These are phyloP conservation scores for Acleris literana DNA, from an alignment of 2,888 invertebrate genomes.

Conservation along the genomic window DNA sequence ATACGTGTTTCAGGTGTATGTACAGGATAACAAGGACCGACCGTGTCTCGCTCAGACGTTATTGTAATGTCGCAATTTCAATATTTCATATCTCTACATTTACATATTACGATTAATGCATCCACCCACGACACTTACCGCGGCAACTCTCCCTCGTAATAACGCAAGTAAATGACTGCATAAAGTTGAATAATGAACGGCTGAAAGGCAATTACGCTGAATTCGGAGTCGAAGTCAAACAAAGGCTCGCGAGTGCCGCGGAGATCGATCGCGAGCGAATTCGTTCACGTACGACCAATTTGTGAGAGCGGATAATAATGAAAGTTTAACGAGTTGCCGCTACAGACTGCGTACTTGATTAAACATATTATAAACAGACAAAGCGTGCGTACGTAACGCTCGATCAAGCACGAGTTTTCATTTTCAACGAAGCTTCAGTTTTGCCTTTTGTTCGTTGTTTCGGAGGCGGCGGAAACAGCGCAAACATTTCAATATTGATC, in stretches of 20 bases:
- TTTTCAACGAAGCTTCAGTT: constrained; percentile 36
- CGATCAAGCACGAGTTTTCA: constrained; percentile 31
- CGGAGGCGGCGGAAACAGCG: constrained; percentile 52
- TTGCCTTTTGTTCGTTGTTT: constrained; percentile 56
- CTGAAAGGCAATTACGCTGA: constrained; percentile 83
- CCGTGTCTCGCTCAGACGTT: constrained; percentile 52
- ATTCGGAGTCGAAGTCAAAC: constrained; percentile 82
- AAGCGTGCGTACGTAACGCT: constrained; percentile 47
- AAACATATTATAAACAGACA: constrained; percentile 72
- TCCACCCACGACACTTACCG: constrained; percentile 78
- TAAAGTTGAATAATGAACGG: constrained; percentile 83
- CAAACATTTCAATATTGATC: constrained; percentile 53
- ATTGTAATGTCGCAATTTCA: constrained; percentile 73
- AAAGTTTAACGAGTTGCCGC: constrained; percentile 78
- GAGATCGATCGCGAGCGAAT: constrained; percentile 80
- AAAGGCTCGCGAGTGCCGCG: constrained; percentile 71
- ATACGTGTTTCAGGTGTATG: constrained; percentile 34
- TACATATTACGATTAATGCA: constrained; percentile 82
- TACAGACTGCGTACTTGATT: constrained; percentile 67
- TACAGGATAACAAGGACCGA: constrained; percentile 49
- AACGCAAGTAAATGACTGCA: constrained; percentile 82
- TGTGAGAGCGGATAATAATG: constrained; percentile 78
- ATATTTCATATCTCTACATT: constrained; percentile 79
- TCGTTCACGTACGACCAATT: constrained; percentile 81
- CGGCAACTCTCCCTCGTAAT: constrained; percentile 78